Base-by-base conservation (phyloP, 1,140 invertebrate species). In the Atta colombica region DNA sequence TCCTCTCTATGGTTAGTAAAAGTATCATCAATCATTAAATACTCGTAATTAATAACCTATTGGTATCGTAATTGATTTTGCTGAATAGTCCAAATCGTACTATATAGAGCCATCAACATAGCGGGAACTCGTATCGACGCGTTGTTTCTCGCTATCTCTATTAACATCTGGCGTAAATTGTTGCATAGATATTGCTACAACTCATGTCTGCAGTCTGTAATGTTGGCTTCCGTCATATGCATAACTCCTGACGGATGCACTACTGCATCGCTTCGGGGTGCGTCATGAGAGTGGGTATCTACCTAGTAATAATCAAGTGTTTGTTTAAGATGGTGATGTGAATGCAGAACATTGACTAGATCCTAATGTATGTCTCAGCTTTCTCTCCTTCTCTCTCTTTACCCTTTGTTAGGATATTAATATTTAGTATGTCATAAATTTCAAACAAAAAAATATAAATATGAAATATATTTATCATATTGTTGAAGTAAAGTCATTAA, bases 291-390 rank as follows among this genome's bases (percentile, higher is more conserved):
- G 21, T 5, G 21, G n/a, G 16, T 60, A 84, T n/a, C 55, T 82
- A 72, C 74, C 39, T 61, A 55, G 69, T 84, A 84, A 84, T 84
- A 84, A 82, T 39, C 18, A 82, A 72, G 53, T 71, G 35, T 74
- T 82, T 61, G n/a, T 74, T 84, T 61, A 74, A 84, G 55, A 74
- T 74, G 28, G 35, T 45, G 21, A 66, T 66, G 35, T 68, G 31
- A 45, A 45, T 71, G 16, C 10, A 3, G 16, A 18, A 18, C 7
- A 68, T 68, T 66, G 25, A 10, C 31, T 51, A 28, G 39, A 31
- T 35, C 12, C 18, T 16, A 31, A 60, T 25, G 3, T 21, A 31
- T 3, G 39, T 18, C 21, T 18, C 45, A 49, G 18, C 10, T 65
- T 6, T 31, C 28, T 61, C 25, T 61, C 25, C 14, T 25, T 28